These are phyloP conservation scores for Nesometra sesokonis DNA, from an alignment of 35 echinoderm and acorn worm genomes.

Conservation along the genomic window DNA sequence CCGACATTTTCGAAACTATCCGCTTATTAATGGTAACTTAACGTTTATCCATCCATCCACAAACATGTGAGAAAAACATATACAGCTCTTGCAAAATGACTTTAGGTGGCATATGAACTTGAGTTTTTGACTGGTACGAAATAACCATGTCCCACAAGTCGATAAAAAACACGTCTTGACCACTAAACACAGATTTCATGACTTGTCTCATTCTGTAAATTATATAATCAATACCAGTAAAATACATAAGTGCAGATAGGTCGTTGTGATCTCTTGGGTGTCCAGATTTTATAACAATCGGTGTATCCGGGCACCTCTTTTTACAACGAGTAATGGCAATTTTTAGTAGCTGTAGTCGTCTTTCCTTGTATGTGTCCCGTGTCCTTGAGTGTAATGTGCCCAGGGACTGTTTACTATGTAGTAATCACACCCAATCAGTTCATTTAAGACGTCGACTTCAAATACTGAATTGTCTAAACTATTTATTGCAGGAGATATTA, in stretches of 20 bases:
- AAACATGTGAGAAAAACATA: constrained; percentile 16
- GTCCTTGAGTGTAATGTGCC: constrained; percentile 43
- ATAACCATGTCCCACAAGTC: constrained; percentile 41
- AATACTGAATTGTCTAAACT: background rate
- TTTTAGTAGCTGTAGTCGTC: background rate
- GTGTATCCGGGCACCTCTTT: background rate
- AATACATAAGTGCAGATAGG: background rate
- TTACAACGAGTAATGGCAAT: constrained; percentile 2
- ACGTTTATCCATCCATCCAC: too few species aligned
- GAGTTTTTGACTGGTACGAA: background rate
- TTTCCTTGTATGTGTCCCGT: background rate
- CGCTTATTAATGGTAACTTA: too few species aligned
- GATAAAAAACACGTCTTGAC: constrained; percentile 11
- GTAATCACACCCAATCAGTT: background rate
- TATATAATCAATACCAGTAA: constrained; percentile 23
- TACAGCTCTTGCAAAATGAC: constrained; percentile 10
- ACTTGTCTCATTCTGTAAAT: constrained; percentile 2
- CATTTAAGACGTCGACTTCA: background rate
- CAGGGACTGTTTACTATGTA: constrained; percentile 30
- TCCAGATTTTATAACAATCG: constrained; percentile 18
- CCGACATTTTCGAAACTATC: too few species aligned
- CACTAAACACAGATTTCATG: constrained; percentile 4
- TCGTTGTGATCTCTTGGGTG: constrained; percentile 8
- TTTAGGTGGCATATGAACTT: constrained; percentile 15
- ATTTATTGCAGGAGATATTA: background rate